These are phyloP conservation scores for Epizoanthus fatuus DNA, from an alignment of 92 coral and sea anemone genomes.

Conservation along the genomic window DNA sequence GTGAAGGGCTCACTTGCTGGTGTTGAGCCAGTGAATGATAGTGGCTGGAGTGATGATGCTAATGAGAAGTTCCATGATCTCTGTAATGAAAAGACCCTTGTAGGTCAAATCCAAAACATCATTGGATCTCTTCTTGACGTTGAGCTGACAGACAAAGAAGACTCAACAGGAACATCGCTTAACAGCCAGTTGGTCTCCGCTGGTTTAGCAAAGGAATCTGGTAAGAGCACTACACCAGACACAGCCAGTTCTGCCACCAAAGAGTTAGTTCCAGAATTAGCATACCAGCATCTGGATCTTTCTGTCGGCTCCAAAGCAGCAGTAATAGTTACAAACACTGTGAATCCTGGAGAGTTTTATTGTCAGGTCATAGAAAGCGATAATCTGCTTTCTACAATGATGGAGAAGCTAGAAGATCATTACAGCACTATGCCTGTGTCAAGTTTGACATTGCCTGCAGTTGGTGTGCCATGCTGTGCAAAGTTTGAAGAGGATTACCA, in stretches of 20 bases:
- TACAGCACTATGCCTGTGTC: slow-evolving; percentile 56
- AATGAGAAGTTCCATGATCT: slow-evolving; percentile 59
- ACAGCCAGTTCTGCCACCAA: not conserved
- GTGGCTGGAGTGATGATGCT: slow-evolving; percentile 55
- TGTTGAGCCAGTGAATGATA: slow-evolving; percentile 55
- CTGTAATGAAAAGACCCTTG: slow-evolving; percentile 49
- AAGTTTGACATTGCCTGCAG: slow-evolving; percentile 39
- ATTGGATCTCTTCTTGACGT: slow-evolving; percentile 9
- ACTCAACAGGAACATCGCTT: slow-evolving; percentile 6
- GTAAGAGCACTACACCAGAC: too few species aligned
- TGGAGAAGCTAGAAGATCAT: slow-evolving; percentile 58
- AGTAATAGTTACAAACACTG: slow-evolving; percentile 72
- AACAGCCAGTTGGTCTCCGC: slow-evolving; percentile 20
- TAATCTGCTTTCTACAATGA: slow-evolving; percentile 46
- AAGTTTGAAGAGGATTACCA: slow-evolving; percentile 47
- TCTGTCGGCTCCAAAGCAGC: not conserved
- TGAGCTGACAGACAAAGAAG: slow-evolving; percentile 36
- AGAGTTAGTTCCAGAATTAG: not conserved
- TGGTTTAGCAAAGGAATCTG: slow-evolving; percentile 1
- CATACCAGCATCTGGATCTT: not conserved
- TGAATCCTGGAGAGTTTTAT: slow-evolving; percentile 79
- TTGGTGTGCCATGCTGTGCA: slow-evolving; percentile 56
- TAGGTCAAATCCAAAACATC: not conserved
- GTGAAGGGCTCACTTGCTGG: slow-evolving; percentile 64
- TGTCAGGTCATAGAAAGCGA: slow-evolving; percentile 62